These are phyloP conservation scores for Cynopterus sphinx DNA, from an alignment of 2,797 vertebrate species.

Conservation along the genomic window DNA sequence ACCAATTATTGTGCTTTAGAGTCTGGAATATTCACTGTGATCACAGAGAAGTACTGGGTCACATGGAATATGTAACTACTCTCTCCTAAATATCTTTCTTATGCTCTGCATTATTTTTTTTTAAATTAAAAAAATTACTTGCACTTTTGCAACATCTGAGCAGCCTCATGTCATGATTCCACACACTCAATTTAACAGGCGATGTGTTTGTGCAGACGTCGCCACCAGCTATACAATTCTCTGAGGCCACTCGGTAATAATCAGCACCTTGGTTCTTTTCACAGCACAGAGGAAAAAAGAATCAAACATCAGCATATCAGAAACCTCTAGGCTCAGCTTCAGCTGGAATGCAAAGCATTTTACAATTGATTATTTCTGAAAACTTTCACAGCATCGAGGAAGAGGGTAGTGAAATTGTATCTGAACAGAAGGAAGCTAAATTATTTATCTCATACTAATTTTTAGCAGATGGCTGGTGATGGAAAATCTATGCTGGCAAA, in stretches of 20 bases:
- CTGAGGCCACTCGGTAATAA: conserved; percentile 52
- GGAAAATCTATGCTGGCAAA: conserved; percentile 60
- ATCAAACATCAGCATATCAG: conserved; percentile 43
- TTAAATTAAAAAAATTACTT: background rate
- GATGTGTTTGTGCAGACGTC: background rate
- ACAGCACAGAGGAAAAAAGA: conserved; percentile 20
- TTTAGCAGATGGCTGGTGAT: conserved; percentile 68
- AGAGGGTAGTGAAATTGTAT: conserved; percentile 60
- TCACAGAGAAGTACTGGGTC: background rate
- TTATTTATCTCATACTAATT: conserved; percentile 75
- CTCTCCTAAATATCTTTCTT: background rate
- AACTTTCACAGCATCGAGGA: conserved; percentile 64
- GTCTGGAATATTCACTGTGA: background rate
- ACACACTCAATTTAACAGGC: background rate
- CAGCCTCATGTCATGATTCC: background rate
- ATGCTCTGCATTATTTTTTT: background rate
- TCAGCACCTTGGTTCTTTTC: background rate
- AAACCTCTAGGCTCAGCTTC: background rate
- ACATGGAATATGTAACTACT: background rate
- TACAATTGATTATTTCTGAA: conserved; percentile 70
- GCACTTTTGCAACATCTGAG: background rate
- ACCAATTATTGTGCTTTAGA: conserved; percentile 10
- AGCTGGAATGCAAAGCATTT: conserved; percentile 12
- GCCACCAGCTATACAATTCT: background rate
- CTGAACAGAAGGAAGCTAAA: conserved; percentile 73